Conservation (phyloP, 2,113 vertebrate genomes). For the Cryptomyrus ogoouensis region DNA sequence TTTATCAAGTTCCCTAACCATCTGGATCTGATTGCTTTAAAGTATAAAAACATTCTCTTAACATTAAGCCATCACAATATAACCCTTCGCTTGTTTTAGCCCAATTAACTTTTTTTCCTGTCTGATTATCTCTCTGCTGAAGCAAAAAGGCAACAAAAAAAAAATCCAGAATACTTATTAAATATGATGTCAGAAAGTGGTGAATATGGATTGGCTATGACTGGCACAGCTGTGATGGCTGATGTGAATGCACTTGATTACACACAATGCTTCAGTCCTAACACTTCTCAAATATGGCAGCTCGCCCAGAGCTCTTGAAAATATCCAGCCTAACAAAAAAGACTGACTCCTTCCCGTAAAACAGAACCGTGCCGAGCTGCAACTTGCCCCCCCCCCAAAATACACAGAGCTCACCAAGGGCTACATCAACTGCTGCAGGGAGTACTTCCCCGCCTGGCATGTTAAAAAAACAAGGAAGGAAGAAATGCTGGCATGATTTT, state of each 20-base stretch:
- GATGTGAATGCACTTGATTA: constrained; percentile 20
- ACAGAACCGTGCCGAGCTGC: constrained; percentile 23
- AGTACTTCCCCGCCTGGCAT: not conserved
- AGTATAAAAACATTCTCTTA: constrained; percentile 16
- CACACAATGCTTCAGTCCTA: constrained; percentile 24
- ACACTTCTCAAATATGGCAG: constrained; percentile 32
- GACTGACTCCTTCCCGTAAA: constrained; percentile 21
- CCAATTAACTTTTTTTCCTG: not conserved
- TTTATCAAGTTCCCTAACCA: constrained; percentile 40
- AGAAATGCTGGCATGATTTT: not conserved
- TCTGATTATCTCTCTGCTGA: not conserved
- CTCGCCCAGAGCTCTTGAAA: constrained; percentile 25
- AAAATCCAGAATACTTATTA: not conserved
- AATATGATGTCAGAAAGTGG: constrained; percentile 9
- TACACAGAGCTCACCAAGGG: constrained; percentile 45
- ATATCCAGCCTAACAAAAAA: constrained; percentile 24
- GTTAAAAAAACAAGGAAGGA: not conserved
- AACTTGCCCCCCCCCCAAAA: constrained; percentile 56
- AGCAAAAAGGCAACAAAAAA: constrained; percentile 22
- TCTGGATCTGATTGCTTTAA: not conserved
- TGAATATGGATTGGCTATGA: not conserved
- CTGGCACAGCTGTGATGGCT: constrained; percentile 1
- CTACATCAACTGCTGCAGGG: constrained; percentile 8
- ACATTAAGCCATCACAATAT: not conserved
- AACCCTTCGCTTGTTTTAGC: not conserved